These are phyloP conservation scores for Rotaria socialis DNA, from an alignment of 2,888 invertebrate species.

Conservation along the genomic window DNA sequence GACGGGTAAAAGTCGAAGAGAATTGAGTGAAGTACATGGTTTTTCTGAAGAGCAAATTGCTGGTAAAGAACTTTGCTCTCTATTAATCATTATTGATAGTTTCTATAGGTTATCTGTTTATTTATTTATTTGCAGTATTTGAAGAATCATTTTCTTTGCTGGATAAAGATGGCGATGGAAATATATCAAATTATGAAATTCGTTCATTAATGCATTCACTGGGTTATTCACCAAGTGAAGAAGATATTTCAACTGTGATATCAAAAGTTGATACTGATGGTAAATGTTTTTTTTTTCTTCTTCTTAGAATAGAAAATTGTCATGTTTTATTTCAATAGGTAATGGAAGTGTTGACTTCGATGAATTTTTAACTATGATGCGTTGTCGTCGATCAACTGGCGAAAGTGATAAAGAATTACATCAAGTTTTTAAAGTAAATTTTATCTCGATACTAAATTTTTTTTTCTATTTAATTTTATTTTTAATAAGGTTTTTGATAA, in stretches of 20 bases:
- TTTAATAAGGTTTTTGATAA: slow-evolving; percentile 27
- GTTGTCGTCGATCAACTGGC: background rate
- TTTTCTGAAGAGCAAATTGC: slow-evolving; percentile 33
- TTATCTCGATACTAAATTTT: background rate
- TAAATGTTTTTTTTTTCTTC: background rate
- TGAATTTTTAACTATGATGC: slow-evolving; percentile 35
- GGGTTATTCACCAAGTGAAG: slow-evolving; percentile 27
- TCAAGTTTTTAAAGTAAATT: slow-evolving; percentile 1
- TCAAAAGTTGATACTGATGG: slow-evolving; percentile 15
- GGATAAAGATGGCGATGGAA: slow-evolving; percentile 1
- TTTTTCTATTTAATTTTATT: background rate
- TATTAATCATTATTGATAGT: background rate
- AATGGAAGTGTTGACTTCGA: slow-evolving; percentile 31
- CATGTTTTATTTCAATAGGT: background rate
- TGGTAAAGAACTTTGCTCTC: background rate
- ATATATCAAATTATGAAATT: slow-evolving; percentile 31
- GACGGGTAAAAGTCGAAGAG: slow-evolving; percentile 15
- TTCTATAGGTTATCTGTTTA: background rate
- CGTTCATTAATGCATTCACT: slow-evolving; percentile 21
- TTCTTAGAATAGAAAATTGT: background rate
- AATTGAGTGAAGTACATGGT: slow-evolving; percentile 26
- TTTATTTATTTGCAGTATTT: background rate
- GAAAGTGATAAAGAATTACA: background rate
- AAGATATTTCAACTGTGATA: slow-evolving; percentile 34
- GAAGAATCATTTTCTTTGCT: slow-evolving; percentile 24